A percentile compares a stretch with the other conserved stretches of the same genome.
phyloP scores from a whole-genome alignment of 2,888 invertebrate species.

The Mythimna ferrago region DNA sequence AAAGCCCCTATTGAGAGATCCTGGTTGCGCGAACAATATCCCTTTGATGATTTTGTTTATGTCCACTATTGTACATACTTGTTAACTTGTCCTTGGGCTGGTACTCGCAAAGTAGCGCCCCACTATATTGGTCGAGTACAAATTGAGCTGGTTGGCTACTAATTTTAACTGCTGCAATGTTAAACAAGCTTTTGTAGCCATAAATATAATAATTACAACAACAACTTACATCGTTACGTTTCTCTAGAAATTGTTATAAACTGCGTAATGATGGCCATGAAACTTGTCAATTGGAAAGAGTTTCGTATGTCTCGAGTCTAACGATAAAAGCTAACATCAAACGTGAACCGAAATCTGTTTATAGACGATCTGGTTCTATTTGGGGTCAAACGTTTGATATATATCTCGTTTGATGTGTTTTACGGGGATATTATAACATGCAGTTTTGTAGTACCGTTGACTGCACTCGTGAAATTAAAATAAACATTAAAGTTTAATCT shows the following conservation, averaged over 20 bases:
- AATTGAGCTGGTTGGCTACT: constrained; percentile 33
- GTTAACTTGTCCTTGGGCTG: constrained; percentile 48
- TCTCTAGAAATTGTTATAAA: constrained; percentile 56
- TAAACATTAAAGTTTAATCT: constrained; percentile 44
- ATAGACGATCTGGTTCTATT: constrained; percentile 81
- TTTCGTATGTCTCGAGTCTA: constrained; percentile 68
- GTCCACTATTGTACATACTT: constrained; percentile 47
- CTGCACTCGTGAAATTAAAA: constrained; percentile 47
- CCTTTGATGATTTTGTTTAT: constrained; percentile 65
- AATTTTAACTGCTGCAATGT: constrained; percentile 47
- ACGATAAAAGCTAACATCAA: constrained; percentile 82
- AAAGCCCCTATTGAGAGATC: constrained; percentile 72
- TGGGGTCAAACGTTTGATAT: constrained; percentile 83
- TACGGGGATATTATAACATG: constrained; percentile 69
- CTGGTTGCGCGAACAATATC: constrained; percentile 61
- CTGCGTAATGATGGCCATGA: constrained; percentile 67
- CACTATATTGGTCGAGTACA: constrained; percentile 33
- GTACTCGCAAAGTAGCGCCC: constrained; percentile 42
- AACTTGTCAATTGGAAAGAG: constrained; percentile 75
- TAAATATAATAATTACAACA: constrained; percentile 16
- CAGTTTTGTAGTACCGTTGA: constrained; percentile 56
- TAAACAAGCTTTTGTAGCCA: constrained; percentile 31
- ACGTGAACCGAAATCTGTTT: constrained; percentile 75
- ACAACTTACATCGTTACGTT: constrained; percentile 30
- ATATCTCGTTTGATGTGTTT: constrained; percentile 84